These are phyloP conservation scores for Pomacea canaliculata DNA, from an alignment of 2,888 invertebrate species.

Conservation along the genomic window DNA sequence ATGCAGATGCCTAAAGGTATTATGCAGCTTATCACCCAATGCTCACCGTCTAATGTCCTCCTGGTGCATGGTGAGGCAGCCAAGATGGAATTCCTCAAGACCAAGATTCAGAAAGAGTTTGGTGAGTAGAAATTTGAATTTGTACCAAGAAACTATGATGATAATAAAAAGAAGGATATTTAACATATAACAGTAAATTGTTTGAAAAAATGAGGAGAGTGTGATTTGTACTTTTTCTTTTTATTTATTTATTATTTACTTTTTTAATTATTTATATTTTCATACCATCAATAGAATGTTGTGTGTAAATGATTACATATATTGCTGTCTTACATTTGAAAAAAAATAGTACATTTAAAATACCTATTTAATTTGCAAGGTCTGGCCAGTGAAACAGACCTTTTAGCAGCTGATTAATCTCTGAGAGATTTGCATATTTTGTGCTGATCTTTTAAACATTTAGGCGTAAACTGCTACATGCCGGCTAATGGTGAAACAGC, in stretches of 20 bases:
- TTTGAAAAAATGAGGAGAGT: not conserved
- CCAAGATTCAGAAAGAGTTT: conserved; percentile 84
- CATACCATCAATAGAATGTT: too few species aligned
- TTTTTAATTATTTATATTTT: too few species aligned
- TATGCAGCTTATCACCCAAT: conserved; percentile 97
- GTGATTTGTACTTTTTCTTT: too few species aligned
- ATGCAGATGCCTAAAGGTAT: conserved; percentile 99
- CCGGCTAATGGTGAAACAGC: conserved; percentile 99
- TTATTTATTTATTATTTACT: too few species aligned
- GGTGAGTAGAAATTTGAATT: conserved; percentile 46
- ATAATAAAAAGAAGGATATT: not conserved
- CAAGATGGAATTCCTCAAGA: conserved; percentile 97
- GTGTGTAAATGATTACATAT: too few species aligned
- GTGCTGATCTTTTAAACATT: too few species aligned
- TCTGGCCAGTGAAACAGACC: too few species aligned
- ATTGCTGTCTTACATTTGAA: too few species aligned
- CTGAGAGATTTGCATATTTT: too few species aligned
- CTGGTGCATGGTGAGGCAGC: conserved; percentile 97
- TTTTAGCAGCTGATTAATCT: too few species aligned
- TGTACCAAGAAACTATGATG: not conserved
- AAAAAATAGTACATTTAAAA: too few species aligned
- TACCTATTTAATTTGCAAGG: too few species aligned
- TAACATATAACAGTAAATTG: not conserved
- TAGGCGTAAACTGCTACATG: conserved; percentile 89
- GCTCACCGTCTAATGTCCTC: conserved; percentile 96